Base-by-base conservation (phyloP, 2,888 invertebrate species). In the Allygus modestus region DNA sequence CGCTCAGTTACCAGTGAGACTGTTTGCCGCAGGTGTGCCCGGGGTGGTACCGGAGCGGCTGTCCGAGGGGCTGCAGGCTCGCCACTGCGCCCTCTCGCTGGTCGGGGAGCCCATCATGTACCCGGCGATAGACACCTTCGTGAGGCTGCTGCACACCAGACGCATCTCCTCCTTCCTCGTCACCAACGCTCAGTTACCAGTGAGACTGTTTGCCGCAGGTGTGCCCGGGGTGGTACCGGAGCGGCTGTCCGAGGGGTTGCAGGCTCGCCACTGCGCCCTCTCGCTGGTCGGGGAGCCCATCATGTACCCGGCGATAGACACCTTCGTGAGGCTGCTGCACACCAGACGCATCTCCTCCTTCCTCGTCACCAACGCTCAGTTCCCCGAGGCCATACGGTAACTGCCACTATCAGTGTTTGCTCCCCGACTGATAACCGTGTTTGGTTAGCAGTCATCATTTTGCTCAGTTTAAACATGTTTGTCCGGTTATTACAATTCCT, bases 231-330 rank as follows among this genome's bases (percentile, higher is more conserved):
- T 93, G 0, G 87, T 90, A 46, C 88, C 90, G 41, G 91, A 92
- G 71, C 89, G 91, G 85, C 89, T 92, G 73, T 89, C 89, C 15
- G 93, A 93, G 89, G 93, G 91, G 11, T 86, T 92, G 87, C 86
- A 88, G 73, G 91, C 91, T 0, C 87, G 90, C 84, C 93, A 93
- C 88, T 93, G 93, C 89, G 93, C 93, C 54, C 88, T 93, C 79
- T 93, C 93, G 1, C 89, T 93, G 20, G 93, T 93, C 4, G 93
- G 93, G 9, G 93, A 93, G 87, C 93, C 93, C 0, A 93, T 93
- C 86, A 93, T 93, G 93, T 93, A 93, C 89, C 93, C 93, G 17
- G 91, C 92, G 88, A 93, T 93, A 84, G 92, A 92, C 89, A 89
- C 89, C 82, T 91, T 92, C 87, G 89, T 92, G 7, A 87, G 89